Evolutionary conservation across 2,113 vertebrate species (phyloP).

Genomic region (Ctenomys sociabilis): DNA sequence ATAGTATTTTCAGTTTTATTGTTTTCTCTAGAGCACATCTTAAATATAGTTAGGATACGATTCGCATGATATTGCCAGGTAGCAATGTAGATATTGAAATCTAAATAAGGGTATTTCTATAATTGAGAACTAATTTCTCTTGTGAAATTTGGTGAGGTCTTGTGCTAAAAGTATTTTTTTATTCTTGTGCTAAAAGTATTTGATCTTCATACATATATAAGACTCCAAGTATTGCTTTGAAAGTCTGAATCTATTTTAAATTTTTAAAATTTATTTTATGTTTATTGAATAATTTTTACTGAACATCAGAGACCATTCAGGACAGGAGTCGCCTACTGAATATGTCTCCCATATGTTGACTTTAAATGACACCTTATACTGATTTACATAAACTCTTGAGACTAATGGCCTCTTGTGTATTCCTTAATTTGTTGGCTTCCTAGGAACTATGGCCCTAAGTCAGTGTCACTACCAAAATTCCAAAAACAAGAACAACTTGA

Average conservation of each 20-base stretch:
- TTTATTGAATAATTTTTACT: conserved; percentile 18
- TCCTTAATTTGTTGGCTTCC: conserved; percentile 54
- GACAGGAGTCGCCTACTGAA: background rate
- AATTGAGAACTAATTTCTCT: background rate
- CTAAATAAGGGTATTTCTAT: background rate
- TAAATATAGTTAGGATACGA: background rate
- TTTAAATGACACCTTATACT: conserved; percentile 42
- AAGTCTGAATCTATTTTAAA: background rate
- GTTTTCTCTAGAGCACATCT: background rate
- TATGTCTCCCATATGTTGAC: conserved; percentile 12
- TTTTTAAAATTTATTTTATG: background rate
- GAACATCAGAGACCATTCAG: background rate
- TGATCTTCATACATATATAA: conserved; percentile 43
- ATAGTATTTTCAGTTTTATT: background rate
- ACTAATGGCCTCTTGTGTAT: conserved; percentile 46
- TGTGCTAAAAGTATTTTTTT: background rate
- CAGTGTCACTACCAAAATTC: conserved; percentile 29
- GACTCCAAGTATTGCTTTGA: conserved; percentile 39
- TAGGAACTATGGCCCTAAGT: background rate
- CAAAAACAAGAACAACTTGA: conserved; percentile 39
- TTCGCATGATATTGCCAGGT: background rate
- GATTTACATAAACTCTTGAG: conserved; percentile 52
- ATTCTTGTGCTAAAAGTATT: conserved; percentile 14
- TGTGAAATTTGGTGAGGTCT: background rate
- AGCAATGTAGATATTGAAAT: background rate